phyloP scores from a whole-genome alignment of 2,797 vertebrate species.

The Cyprinodon diabolis region DNA sequence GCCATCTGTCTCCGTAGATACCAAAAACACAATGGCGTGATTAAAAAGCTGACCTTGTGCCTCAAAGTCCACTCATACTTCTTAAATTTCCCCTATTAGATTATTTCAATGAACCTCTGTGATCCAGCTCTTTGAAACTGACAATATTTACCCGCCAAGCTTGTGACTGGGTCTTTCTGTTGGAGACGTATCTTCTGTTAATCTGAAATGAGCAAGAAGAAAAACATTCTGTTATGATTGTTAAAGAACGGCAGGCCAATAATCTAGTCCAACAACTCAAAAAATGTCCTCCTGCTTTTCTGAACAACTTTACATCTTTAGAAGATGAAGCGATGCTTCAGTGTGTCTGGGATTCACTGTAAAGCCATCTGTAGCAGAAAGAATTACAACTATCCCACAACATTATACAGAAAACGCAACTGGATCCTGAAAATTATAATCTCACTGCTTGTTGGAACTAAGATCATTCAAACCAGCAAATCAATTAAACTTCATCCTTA shows the following conservation, averaged over 20 bases:
- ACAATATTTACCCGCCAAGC: constrained; percentile 64
- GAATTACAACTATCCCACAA: too few species aligned
- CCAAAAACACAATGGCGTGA: constrained; percentile 45
- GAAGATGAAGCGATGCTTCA: background rate
- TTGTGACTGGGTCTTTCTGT: constrained; percentile 33
- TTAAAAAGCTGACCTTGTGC: constrained; percentile 39
- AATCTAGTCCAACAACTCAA: background rate
- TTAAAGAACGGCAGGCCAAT: background rate
- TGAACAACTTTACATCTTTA: background rate
- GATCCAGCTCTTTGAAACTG: constrained; percentile 23
- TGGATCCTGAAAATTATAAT: too few species aligned
- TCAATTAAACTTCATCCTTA: too few species aligned
- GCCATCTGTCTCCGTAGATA: constrained; percentile 22
- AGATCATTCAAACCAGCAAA: too few species aligned
- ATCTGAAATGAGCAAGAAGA: constrained; percentile 50
- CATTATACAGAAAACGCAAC: too few species aligned
- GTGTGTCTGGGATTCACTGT: background rate
- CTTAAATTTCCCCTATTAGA: constrained; percentile 30
- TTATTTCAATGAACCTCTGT: constrained; percentile 7
- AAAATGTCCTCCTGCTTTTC: background rate
- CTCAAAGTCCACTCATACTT: constrained; percentile 22
- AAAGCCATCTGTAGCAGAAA: too few species aligned
- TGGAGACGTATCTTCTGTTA: constrained; percentile 62
- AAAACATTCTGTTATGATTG: background rate
- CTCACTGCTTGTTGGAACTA: too few species aligned